Evolutionary conservation across 2,113 vertebrate genomes (phyloP), one percentile per base, ranked within the genome.

Genomic region (Anolis carolinensis): DNA sequence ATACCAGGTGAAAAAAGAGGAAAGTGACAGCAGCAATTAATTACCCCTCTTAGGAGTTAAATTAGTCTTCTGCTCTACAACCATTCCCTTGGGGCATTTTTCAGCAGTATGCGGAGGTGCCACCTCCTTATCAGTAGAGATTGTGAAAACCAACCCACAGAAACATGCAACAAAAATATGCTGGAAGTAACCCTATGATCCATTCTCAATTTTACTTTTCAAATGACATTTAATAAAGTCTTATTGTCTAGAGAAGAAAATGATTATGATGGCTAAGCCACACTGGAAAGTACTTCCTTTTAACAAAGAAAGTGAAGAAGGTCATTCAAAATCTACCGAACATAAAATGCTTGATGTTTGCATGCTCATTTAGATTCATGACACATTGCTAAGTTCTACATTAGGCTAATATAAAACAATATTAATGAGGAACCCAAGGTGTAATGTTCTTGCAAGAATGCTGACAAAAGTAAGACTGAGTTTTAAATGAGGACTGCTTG

Each of bases 401-500:
- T 94, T 89, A 94, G 74, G 82, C 91, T 95, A 88, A 92, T 79
- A 73, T 13, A 88, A 88, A 94, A 71, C 86, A 59, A 32, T 90
- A 88, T 92, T 93, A 92, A 94, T 87, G 85, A 88, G 87, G 84
- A 71, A 92, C 78, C 86, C 90, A 86, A 93, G 82, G 76, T 93
- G 82, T 82, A 93, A 91, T 84, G 94, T 93, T 93, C 91, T 92
- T 87, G 86, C 92, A 94, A 92, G 89, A 91, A 79, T 89, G 79
- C 75, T 91, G 91, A 85, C 89, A 82, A 86, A 89, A 87, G 62
- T 87, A 73, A 91, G 88, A 48, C 89, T 68, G 55, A 82, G 84
- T 86, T 85, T 92, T 89, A 92, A 93, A 88, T 85, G 89, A 90
- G 89, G 91, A 84, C 93, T 93, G 91, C 93, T 95, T 95, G 92